phyloP scores from a whole-genome alignment of 1,140 invertebrate species.

The Aphelinus atriplicis region DNA sequence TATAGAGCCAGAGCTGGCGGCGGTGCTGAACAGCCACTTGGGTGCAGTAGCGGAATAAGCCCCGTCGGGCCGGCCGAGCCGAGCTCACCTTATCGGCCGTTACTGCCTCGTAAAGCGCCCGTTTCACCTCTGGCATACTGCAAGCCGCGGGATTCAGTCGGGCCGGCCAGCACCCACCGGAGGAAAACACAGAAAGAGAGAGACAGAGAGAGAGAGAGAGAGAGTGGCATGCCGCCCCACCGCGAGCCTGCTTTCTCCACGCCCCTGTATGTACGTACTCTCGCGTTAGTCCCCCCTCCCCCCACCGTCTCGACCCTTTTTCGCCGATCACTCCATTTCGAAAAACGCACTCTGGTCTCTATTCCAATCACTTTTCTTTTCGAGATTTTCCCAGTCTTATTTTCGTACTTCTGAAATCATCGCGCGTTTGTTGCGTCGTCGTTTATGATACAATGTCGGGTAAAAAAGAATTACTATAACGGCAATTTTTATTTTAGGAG shows the following conservation, averaged over 20 bases:
- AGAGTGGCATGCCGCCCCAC: not conserved
- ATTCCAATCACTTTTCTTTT: not conserved
- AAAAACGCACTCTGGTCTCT: not conserved
- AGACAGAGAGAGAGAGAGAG: not conserved
- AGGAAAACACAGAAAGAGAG: not conserved
- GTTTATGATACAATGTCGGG: too few species aligned
- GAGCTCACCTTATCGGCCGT: conserved; percentile 67
- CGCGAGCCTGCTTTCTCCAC: too few species aligned
- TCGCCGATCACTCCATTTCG: conserved; percentile 13
- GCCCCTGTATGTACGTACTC: not conserved
- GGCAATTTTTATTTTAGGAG: too few species aligned
- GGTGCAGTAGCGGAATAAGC: conserved; percentile 63
- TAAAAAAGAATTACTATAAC: too few species aligned
- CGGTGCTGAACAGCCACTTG: conserved; percentile 62
- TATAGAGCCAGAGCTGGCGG: conserved; percentile 40
- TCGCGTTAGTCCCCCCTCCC: not conserved
- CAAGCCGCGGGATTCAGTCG: conserved; percentile 16
- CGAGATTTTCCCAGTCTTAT: not conserved
- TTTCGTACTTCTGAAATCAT: too few species aligned
- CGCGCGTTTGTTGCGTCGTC: too few species aligned
- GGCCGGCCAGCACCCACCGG: not conserved
- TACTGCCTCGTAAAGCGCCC: conserved; percentile 66
- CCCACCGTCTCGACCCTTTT: conserved; percentile 3
- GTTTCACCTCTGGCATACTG: conserved; percentile 51
- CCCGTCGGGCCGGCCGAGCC: conserved; percentile 42